Base-by-base conservation (phyloP, 2,888 invertebrate species). In the Helleia helle region DNA sequence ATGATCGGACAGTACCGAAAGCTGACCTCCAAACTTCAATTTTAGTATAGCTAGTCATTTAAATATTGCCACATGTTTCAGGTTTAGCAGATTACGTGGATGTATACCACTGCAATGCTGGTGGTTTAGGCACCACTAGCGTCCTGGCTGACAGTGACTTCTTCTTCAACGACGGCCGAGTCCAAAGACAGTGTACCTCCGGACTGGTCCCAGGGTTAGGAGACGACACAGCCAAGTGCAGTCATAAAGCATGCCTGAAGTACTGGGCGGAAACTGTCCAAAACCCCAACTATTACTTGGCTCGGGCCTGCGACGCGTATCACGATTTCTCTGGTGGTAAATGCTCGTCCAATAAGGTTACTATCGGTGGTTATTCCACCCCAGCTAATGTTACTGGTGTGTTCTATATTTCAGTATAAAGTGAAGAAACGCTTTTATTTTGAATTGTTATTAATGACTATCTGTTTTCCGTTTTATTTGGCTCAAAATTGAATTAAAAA, bases 51-150 rank as follows among this genome's bases (percentile, higher is more conserved):
- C n/a, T n/a, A n/a, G n/a, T n/a, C n/a, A n/a, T n/a, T n/a, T n/a
- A n/a, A n/a, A n/a, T n/a, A n/a, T n/a, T n/a, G n/a, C n/a, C n/a
- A 3, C 22, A 22, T 22, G 7, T 22, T 43, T 74, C 80, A 24
- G 79, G 81, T 1, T 86, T 89, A 12, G 89, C 87, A 0, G 62
- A 74, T 3, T 87, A 88, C 52, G 89, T 89, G 0, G 89, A 89
- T 59, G 81, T 87, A 0, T 81, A 88, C 47, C 89, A 90, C 56
- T 89, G 89, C 4, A 88, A 88, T 47, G 85, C 84, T 28, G 88
- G 87, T 2, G 79, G 77, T 0, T 59, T 87, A 7, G 87, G 87
- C 1, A 83, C 86, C 0, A 81, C 73, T 1, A 66, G 75, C 17
- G 80, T 86, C 0, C 52, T 88, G 12, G 89, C 86, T 14, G 87